phyloP scores from a whole-genome alignment of 1,140 invertebrate genomes.

The Magallana ariakensis region DNA sequence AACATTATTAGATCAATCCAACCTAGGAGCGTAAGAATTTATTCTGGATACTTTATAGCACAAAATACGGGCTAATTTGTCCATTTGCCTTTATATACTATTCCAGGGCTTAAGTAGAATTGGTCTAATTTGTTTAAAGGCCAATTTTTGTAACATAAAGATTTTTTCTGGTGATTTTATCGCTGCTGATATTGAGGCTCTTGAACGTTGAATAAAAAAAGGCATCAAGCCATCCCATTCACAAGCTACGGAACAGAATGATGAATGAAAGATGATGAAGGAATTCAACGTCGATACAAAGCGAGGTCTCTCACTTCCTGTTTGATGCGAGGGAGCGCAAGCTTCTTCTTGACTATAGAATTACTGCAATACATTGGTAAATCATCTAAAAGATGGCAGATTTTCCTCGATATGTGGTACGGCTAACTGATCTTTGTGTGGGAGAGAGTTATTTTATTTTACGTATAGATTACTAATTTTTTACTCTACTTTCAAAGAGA shows the following conservation, averaged over 20 bases:
- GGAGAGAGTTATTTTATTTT: no score
- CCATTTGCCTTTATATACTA: not conserved
- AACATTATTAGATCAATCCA: not conserved
- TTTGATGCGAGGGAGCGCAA: not conserved
- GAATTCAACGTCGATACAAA: not conserved
- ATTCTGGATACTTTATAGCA: constrained; percentile 12
- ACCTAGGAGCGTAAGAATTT: not conserved
- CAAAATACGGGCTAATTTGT: constrained; percentile 12
- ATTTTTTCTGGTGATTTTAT: constrained; percentile 8
- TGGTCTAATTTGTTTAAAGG: constrained; percentile 17
- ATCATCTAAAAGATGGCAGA: no score
- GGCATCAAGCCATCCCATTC: not conserved
- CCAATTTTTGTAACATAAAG: constrained; percentile 9
- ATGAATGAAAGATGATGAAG: constrained; percentile 5
- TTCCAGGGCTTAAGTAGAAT: not conserved
- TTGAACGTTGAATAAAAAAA: constrained; percentile 10
- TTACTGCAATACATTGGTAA: no score
- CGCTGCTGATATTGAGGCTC: not conserved
- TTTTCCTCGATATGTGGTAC: no score
- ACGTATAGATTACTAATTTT: no score
- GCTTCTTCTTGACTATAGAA: no score
- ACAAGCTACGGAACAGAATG: not conserved
- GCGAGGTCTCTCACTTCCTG: not conserved
- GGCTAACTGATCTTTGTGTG: no score
- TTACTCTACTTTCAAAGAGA: no score